Conservation (phyloP, 2,888 invertebrate species). For the Amphipoea lucens region DNA sequence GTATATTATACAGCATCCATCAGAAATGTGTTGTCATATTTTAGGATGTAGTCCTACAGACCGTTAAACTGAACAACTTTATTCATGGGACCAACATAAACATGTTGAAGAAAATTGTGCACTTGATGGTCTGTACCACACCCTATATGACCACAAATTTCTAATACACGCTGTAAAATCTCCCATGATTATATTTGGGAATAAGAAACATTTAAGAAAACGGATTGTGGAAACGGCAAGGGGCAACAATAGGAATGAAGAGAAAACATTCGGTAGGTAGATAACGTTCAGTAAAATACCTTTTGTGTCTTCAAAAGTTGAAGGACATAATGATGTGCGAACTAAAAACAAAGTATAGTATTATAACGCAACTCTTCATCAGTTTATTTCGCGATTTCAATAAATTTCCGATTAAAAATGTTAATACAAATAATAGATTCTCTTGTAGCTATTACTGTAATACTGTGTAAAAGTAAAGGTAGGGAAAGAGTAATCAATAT, state of each 20-base stretch:
- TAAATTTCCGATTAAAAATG: not conserved
- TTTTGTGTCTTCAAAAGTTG: slow-evolving; percentile 64
- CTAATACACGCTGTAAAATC: not conserved
- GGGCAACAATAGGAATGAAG: slow-evolving; percentile 40
- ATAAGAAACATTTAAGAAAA: slow-evolving; percentile 39
- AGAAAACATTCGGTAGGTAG: slow-evolving; percentile 42
- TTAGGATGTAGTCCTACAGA: not conserved
- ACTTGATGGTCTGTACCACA: not conserved
- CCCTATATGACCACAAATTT: not conserved
- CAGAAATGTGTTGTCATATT: not conserved
- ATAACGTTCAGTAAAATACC: slow-evolving; percentile 57
- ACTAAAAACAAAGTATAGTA: slow-evolving; percentile 62
- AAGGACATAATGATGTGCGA: slow-evolving; percentile 63
- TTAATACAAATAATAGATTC: not conserved
- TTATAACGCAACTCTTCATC: slow-evolving; percentile 46
- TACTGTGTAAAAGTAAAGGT: slow-evolving; percentile 14
- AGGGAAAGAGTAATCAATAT: slow-evolving; percentile 21
- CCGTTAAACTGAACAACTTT: not conserved
- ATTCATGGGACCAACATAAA: not conserved
- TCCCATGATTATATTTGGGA: not conserved
- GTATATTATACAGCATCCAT: not conserved
- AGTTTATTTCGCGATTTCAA: slow-evolving; percentile 25
- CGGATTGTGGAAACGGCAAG: slow-evolving; percentile 29
- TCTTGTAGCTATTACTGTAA: slow-evolving; percentile 31
- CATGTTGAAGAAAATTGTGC: not conserved